Evolutionary conservation across 2,113 vertebrate species (phyloP).

Genomic region (Syrmaticus mikado): DNA sequence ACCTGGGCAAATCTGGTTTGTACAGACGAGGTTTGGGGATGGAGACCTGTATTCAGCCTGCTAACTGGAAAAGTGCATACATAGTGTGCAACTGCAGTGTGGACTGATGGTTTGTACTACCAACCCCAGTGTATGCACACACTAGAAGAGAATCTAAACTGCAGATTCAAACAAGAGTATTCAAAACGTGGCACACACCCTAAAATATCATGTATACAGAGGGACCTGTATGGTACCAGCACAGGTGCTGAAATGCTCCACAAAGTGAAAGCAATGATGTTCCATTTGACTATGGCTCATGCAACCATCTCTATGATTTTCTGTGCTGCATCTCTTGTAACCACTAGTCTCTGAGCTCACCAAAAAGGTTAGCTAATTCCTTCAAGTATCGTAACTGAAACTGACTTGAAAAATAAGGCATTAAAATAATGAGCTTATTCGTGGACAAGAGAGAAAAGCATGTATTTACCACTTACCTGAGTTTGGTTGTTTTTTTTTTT

Average conservation of each 20-base stretch:
- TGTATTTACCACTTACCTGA: background rate
- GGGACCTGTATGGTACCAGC: background rate
- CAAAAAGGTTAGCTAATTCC: background rate
- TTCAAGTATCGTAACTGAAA: background rate
- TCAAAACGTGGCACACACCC: background rate
- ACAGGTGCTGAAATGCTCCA: background rate
- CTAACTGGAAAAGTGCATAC: background rate
- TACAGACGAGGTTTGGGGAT: background rate
- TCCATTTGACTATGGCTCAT: background rate
- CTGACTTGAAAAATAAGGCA: background rate
- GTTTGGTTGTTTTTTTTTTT: too few relatives aligned
- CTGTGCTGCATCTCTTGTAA: background rate
- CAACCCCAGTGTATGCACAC: background rate
- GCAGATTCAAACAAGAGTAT: background rate
- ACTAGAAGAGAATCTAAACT: background rate
- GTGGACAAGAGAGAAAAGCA: background rate
- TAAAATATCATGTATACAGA: background rate
- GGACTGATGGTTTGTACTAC: background rate
- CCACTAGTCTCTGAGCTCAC: background rate
- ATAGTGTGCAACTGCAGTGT: background rate
- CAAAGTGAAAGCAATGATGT: background rate
- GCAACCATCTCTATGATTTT: background rate
- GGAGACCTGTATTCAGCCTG: background rate
- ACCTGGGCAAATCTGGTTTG: background rate
- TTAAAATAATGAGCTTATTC: background rate